Conservation (phyloP, 2,113 vertebrate genomes). For the Sapajus apella region DNA sequence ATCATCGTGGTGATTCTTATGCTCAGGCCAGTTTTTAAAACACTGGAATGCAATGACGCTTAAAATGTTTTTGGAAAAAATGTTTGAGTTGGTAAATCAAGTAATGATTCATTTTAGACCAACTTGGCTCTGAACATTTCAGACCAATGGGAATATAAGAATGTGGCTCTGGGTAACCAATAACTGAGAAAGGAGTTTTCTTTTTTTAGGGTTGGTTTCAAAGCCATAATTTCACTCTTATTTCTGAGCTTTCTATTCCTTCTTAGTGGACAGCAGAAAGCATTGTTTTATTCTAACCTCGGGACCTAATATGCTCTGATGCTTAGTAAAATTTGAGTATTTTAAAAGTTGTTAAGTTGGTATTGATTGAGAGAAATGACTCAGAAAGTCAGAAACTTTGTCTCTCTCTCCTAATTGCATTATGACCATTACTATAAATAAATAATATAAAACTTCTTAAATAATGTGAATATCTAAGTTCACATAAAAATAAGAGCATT, state of each 20-base stretch:
- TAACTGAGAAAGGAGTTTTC: neutral
- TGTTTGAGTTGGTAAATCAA: neutral
- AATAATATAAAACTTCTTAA: neutral
- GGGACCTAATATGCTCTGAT: neutral
- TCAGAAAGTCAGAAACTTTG: conserved; percentile 66
- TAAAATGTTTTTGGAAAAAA: neutral
- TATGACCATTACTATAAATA: conserved; percentile 5
- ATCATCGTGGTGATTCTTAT: neutral
- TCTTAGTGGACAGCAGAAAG: neutral
- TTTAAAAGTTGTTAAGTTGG: conserved; percentile 59
- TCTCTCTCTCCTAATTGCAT: conserved; percentile 1
- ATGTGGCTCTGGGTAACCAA: neutral
- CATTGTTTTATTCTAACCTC: neutral
- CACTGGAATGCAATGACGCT: neutral
- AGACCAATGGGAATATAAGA: neutral
- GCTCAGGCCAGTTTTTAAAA: neutral
- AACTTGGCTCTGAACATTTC: neutral
- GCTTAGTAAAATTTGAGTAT: conserved; percentile 49
- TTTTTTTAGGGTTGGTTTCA: neutral
- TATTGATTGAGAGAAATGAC: conserved; percentile 61
- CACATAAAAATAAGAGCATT: neutral
- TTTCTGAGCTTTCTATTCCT: neutral
- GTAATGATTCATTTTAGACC: neutral
- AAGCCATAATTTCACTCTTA: neutral
- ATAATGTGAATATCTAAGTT: neutral